phyloP scores from a whole-genome alignment of 2,888 invertebrate genomes.

The Ichneumon xanthorius region DNA sequence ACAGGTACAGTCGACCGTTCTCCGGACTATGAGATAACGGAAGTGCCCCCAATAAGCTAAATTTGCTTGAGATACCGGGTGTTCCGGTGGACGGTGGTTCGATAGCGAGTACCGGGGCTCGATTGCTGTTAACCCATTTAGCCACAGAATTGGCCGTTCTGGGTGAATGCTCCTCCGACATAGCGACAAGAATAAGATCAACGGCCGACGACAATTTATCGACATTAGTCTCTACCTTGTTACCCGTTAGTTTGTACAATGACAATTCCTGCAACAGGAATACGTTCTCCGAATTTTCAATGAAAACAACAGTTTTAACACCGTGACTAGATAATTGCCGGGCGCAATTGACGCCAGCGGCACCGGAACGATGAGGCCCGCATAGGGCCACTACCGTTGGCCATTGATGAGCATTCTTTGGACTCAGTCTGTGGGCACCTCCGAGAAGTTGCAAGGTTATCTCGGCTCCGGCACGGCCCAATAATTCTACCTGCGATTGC shows the following conservation, averaged over 20 bases:
- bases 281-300: constrained; percentile 85
- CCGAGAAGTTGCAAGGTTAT: constrained; percentile 93
- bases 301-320: constrained; percentile 89
- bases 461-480: constrained; percentile 94
- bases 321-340: constrained; percentile 94
- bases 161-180: constrained; percentile 85
- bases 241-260: constrained; percentile 89
- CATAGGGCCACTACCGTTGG: constrained; percentile 92
- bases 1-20: constrained; percentile 92
- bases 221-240: constrained; percentile 86
- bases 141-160: constrained; percentile 86
- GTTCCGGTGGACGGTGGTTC: constrained; percentile 91
- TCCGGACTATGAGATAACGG: constrained; percentile 88
- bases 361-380: constrained; percentile 89
- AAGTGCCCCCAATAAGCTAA: constrained; percentile 90
- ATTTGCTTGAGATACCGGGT: constrained; percentile 88
- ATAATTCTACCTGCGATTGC: constrained; percentile 88
- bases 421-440: constrained; percentile 93
- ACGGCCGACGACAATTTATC: constrained; percentile 85
- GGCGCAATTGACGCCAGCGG: constrained; percentile 91
- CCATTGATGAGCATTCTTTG: constrained; percentile 95
- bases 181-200: constrained; percentile 87
- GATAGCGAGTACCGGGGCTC: constrained; percentile 90
- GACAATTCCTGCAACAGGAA: constrained; percentile 88
- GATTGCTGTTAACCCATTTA: constrained; percentile 90